These are phyloP conservation scores for Hystrix brachyura DNA, from an alignment of 2,113 vertebrate genomes.

Conservation along the genomic window DNA sequence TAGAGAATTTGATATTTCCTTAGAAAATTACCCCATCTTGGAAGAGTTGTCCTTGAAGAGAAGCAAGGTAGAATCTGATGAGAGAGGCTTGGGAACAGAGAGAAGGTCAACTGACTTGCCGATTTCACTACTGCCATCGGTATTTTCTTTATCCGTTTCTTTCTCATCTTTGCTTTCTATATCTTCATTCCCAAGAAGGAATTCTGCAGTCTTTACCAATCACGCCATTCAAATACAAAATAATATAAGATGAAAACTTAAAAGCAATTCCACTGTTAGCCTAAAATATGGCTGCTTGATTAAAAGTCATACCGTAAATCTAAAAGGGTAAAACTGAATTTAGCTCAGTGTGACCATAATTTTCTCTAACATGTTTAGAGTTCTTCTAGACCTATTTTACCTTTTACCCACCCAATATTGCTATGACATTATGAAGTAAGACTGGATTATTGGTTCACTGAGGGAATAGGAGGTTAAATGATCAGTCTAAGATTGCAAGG, in stretches of 20 bases:
- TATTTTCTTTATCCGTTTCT: constrained; percentile 85
- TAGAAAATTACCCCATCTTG: constrained; percentile 90
- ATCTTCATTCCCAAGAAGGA: constrained; percentile 90
- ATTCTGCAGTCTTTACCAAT: constrained; percentile 89
- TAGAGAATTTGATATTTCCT: constrained; percentile 41
- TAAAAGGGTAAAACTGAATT: constrained; percentile 13
- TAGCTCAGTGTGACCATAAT: not conserved
- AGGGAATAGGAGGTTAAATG: not conserved
- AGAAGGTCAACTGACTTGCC: constrained; percentile 80
- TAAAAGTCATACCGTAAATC: constrained; percentile 10
- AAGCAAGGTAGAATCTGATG: constrained; percentile 93
- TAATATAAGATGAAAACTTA: constrained; percentile 45
- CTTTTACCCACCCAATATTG: not conserved
- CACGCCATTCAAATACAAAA: constrained; percentile 42
- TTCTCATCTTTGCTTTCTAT: constrained; percentile 85
- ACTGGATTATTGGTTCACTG: not conserved
- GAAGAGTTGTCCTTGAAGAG: constrained; percentile 96
- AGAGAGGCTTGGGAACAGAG: constrained; percentile 86
- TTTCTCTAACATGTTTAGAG: not conserved
- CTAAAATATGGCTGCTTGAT: not conserved
- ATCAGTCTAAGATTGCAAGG: not conserved
- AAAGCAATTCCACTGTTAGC: constrained; percentile 38
- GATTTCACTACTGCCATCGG: constrained; percentile 85
- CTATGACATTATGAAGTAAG: constrained; percentile 4
- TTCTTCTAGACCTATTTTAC: constrained; percentile 22